Conservation (phyloP, 2,888 invertebrate species). For the Ctenicera cuprea region DNA sequence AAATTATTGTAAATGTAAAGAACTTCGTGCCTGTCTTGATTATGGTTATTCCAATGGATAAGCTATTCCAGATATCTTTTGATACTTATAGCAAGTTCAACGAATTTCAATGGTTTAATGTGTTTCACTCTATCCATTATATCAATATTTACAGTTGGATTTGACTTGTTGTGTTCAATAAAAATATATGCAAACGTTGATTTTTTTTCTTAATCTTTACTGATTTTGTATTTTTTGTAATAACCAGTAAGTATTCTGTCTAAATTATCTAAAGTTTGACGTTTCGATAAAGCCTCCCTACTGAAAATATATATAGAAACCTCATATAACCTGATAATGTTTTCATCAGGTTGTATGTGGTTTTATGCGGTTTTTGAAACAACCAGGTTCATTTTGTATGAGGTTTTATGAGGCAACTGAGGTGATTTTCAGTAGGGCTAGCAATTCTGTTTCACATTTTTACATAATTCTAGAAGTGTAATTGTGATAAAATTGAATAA, state of each 20-base stretch:
- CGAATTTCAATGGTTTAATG: conserved; percentile 63
- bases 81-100: conserved; percentile 64
- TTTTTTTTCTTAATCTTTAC: conserved; percentile 1
- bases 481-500: too few relatives aligned
- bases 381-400: too few relatives aligned
- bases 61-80: conserved; percentile 59
- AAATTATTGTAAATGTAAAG: conserved; percentile 47
- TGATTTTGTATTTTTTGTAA: too few relatives aligned
- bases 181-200: conserved; percentile 67
- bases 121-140: conserved; percentile 63
- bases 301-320: too few relatives aligned
- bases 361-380: too few relatives aligned
- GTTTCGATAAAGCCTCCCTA: too few relatives aligned
- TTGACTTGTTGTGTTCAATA: conserved; percentile 69
- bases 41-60: conserved; percentile 52
- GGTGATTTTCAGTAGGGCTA: too few relatives aligned
- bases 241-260: background rate
- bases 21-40: conserved; percentile 67
- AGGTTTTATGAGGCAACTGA: too few relatives aligned
- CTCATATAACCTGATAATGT: too few relatives aligned
- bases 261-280: background rate
- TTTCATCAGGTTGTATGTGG: too few relatives aligned
- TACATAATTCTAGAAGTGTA: too few relatives aligned
- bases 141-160: conserved; percentile 64
- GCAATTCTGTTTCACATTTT: too few relatives aligned